These are phyloP conservation scores for Linnaemya tessellans DNA, from an alignment of 2,888 invertebrate genomes.

Conservation along the genomic window DNA sequence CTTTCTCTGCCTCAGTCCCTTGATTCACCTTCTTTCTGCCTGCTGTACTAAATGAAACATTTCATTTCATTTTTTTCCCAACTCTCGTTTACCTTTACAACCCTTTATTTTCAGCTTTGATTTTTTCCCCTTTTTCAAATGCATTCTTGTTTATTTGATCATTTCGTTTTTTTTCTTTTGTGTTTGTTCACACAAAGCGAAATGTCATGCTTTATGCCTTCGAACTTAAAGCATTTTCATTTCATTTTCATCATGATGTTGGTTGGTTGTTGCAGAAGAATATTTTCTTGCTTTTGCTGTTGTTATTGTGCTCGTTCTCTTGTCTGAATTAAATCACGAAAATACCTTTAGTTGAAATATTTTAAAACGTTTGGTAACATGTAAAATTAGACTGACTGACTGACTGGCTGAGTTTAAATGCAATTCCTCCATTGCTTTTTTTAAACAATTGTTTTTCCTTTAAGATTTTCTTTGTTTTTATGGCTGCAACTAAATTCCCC, in stretches of 20 bases:
- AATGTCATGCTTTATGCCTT: constrained; percentile 67
- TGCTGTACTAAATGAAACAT: constrained; percentile 1
- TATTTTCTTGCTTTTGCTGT: constrained; percentile 5
- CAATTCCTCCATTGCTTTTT: constrained; percentile 29
- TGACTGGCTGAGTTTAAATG: constrained; percentile 44
- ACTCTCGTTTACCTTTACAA: constrained; percentile 36
- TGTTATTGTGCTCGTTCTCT: constrained; percentile 31
- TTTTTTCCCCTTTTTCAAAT: constrained; percentile 53
- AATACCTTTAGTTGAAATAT: constrained; percentile 63
- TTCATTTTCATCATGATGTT: constrained; percentile 41
- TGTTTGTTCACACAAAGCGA: constrained; percentile 51
- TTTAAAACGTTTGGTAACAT: constrained; percentile 62
- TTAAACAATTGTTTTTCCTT: constrained; percentile 28
- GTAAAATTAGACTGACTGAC: constrained; percentile 53
- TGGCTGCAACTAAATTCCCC: constrained; percentile 45
- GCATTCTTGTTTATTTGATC: constrained; percentile 43
- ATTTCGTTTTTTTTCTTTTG: not conserved
- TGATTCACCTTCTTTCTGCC: not conserved
- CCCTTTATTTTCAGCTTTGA: constrained; percentile 52
- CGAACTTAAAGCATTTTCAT: constrained; percentile 64
- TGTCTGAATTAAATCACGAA: constrained; percentile 41
- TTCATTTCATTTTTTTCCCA: not conserved
- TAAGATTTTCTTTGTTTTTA: constrained; percentile 50
- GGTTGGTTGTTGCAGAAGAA: constrained; percentile 44
- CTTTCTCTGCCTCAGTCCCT: not conserved